phyloP scores from a whole-genome alignment of 53 echinoderm and acorn worm genomes.

The Henricia sp. region DNA sequence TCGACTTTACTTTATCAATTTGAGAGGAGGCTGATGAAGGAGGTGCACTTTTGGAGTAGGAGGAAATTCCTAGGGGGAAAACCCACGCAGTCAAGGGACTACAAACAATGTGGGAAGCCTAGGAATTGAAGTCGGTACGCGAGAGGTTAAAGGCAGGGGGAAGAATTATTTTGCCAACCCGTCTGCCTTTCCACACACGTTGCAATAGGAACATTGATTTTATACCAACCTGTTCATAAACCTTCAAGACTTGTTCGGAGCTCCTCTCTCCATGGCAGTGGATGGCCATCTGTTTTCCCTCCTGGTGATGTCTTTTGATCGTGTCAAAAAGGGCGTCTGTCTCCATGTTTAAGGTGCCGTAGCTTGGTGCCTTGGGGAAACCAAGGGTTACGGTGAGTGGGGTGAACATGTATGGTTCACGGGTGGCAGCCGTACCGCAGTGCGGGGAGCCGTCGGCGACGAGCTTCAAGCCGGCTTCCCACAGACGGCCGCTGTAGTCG shows the following conservation, averaged over 20 bases:
- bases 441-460: conserved; percentile 60
- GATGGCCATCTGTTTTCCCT: conserved; percentile 65
- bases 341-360: conserved; percentile 64
- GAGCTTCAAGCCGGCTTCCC: conserved; percentile 55
- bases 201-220: too few relatives aligned
- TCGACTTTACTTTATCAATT: too few relatives aligned
- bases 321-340: conserved; percentile 55
- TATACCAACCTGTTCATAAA: conserved; percentile 65
- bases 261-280: conserved; percentile 74
- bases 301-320: conserved; percentile 42
- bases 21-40: too few relatives aligned
- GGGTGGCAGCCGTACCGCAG: conserved; percentile 58
- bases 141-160: too few relatives aligned
- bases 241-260: conserved; percentile 62
- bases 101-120: too few relatives aligned
- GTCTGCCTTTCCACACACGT: too few relatives aligned
- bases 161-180: too few relatives aligned
- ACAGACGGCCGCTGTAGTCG: conserved; percentile 49
- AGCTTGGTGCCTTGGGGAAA: conserved; percentile 67
- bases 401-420: conserved; percentile 49
- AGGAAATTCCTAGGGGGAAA: too few relatives aligned
- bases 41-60: too few relatives aligned
- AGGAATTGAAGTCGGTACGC: too few relatives aligned
- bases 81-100: too few relatives aligned
- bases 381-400: conserved; percentile 72